These are phyloP conservation scores for Galerucella nymphaeae DNA, from an alignment of 2,888 invertebrate species.

Conservation along the genomic window DNA sequence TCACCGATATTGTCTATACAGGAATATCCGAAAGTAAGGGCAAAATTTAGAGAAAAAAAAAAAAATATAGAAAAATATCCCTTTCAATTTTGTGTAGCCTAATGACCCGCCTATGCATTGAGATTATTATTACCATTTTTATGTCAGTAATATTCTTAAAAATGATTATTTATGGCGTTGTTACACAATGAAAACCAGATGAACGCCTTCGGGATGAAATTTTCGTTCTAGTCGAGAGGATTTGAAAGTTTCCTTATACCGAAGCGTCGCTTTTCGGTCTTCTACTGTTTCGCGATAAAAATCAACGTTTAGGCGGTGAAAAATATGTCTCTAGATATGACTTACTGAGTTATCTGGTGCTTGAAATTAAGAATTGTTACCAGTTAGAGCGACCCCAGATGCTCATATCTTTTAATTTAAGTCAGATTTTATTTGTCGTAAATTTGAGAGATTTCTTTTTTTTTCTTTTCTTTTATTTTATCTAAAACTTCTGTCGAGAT, in stretches of 20 bases:
- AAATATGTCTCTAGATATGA: slow-evolving; percentile 52
- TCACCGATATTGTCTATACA: too few species aligned
- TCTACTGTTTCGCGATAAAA: slow-evolving; percentile 49
- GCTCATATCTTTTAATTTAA: slow-evolving; percentile 53
- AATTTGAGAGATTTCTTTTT: slow-evolving; percentile 42
- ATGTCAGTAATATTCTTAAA: slow-evolving; percentile 1
- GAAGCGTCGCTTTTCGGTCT: slow-evolving; percentile 26
- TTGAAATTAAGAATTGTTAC: slow-evolving; percentile 53
- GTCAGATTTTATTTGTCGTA: slow-evolving; percentile 48
- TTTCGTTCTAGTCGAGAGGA: slow-evolving; percentile 8
- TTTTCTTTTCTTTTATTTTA: slow-evolving; percentile 20
- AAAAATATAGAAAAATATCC: too few species aligned
- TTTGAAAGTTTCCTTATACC: slow-evolving; percentile 39
- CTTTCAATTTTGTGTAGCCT: too few species aligned
- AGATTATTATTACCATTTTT: neutral
- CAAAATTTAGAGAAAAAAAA: too few species aligned
- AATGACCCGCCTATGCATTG: neutral
- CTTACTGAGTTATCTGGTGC: slow-evolving; percentile 51
- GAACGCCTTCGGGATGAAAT: slow-evolving; percentile 24
- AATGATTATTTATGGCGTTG: slow-evolving; percentile 16
- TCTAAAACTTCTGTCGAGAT: slow-evolving; percentile 40
- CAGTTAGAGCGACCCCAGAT: slow-evolving; percentile 37
- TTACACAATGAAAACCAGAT: slow-evolving; percentile 23
- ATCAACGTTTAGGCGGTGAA: slow-evolving; percentile 45
- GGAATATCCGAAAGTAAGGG: too few species aligned